Base-by-base conservation (phyloP, 1,140 invertebrate genomes). In the Drosophila persimilis region DNA sequence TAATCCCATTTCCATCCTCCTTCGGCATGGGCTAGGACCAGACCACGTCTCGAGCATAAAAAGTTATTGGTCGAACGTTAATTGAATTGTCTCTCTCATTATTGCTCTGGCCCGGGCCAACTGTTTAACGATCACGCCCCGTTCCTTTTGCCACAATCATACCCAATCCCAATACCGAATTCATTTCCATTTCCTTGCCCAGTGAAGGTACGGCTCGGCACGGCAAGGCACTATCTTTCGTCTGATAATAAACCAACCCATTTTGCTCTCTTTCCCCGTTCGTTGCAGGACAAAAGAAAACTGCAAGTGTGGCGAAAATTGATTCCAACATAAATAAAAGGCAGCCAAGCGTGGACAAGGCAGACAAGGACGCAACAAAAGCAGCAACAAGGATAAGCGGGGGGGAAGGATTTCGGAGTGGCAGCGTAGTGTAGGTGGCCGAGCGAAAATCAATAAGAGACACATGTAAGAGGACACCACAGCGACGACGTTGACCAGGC, bases 381-480 rank as follows among this genome's bases (percentile, higher is more conserved):
- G 22, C 53, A 48, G 6, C 6, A 24, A 22, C 47, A 52, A 22
- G 26, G 31, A 50, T 13, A 39, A 29, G 50, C 45, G 29, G 52
- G 51, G 26, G 26, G 47, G 13, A 77, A 71, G 80, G 80, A 84
- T 73, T 79, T 72, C 74, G 58, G 43, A 74, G 35, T 44, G 63
- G 24, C 51, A 39, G 11, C 6, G 11, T 11, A 11, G 29, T 29
- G 44, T 55, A 50, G 43, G 52, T 46, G 53, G 58, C 50, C 29
- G 17, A 64, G 31, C 51, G 43, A 84, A 85, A 88, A 88, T 88
- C 83, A 88, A 88, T 88, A 88, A 64, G 57, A 62, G 70, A 48
- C 77, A 72, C 66, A 81, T 86, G 81, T 86, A 86, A 85, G 69
- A 61, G 77, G 77, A 86, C 84, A 86, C 58, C 60, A 55, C 22